phyloP scores from a whole-genome alignment of 2,113 vertebrate species.

The Aspiorhynchus laticeps region DNA sequence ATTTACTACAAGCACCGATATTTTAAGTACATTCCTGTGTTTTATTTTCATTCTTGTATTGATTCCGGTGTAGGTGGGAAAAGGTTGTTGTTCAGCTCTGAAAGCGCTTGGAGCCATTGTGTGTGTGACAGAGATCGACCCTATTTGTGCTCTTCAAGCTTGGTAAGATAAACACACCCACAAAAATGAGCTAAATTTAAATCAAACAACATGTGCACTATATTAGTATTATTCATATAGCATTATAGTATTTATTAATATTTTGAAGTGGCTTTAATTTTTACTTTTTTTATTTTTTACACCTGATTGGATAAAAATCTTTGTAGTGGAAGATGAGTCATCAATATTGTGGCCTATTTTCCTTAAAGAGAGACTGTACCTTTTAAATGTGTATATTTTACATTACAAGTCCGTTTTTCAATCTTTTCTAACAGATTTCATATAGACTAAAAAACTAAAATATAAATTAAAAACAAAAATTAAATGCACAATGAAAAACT shows the following conservation, averaged over 20 bases:
- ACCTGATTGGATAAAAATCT: not conserved
- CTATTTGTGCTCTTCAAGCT: constrained; percentile 96
- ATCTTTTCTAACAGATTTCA: not conserved
- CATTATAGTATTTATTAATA: not conserved
- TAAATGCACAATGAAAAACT: not conserved
- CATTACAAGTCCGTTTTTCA: not conserved
- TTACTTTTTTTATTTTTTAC: not conserved
- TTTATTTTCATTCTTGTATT: constrained; percentile 21
- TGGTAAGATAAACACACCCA: constrained; percentile 82
- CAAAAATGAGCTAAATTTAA: not conserved
- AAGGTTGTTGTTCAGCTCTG: constrained; percentile 95
- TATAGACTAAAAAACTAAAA: not conserved
- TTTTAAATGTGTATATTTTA: not conserved
- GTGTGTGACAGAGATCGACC: constrained; percentile 97
- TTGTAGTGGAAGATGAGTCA: not conserved
- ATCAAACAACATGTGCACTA: not conserved
- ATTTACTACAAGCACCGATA: not conserved
- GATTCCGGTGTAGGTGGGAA: constrained; percentile 83
- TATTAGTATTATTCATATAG: not conserved
- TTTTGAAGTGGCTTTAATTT: not conserved
- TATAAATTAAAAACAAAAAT: not conserved
- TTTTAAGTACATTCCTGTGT: not conserved
- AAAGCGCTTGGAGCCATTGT: constrained; percentile 96
- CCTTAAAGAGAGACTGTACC: not conserved
- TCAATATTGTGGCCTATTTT: not conserved